phyloP scores from a whole-genome alignment of 2,888 invertebrate genomes.

The Andricus quercusramuli region DNA sequence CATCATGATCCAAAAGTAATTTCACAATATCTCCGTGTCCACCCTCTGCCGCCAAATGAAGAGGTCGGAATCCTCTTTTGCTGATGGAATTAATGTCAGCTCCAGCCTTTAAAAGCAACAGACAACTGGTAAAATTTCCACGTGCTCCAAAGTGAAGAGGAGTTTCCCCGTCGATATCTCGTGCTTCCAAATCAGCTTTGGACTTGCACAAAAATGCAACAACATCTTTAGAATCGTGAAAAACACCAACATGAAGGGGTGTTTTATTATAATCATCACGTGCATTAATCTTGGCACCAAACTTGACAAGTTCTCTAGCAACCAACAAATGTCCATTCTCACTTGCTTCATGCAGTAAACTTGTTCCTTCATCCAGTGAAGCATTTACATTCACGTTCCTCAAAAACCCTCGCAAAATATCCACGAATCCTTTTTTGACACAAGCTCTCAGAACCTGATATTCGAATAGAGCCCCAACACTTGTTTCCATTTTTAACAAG shows the following conservation, averaged over 20 bases:
- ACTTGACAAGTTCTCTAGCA: not conserved
- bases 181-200: not conserved
- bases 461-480: not conserved
- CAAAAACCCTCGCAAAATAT: not conserved
- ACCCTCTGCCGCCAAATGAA: not conserved
- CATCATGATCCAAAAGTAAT: not conserved
- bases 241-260: not conserved
- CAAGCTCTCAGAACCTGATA: not conserved
- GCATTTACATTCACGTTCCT: not conserved
- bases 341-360: not conserved
- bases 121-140: too few species aligned
- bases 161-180: not conserved
- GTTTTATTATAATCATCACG: not conserved
- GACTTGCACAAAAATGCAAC: not conserved
- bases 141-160: not conserved
- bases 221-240: not conserved
- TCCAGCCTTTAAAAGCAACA: not conserved
- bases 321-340: not conserved
- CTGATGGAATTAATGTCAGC: constrained; percentile 8
- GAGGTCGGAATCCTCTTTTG: not conserved
- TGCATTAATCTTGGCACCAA: not conserved
- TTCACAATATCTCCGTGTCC: not conserved
- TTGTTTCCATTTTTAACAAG: not conserved
- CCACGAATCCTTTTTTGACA: not conserved
- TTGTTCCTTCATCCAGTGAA: not conserved